Percentiles rank a stretch among this genome's conserved stretches.
Conservation (phyloP, 2,797 vertebrate genomes). For the Crotalus adamanteus region DNA sequence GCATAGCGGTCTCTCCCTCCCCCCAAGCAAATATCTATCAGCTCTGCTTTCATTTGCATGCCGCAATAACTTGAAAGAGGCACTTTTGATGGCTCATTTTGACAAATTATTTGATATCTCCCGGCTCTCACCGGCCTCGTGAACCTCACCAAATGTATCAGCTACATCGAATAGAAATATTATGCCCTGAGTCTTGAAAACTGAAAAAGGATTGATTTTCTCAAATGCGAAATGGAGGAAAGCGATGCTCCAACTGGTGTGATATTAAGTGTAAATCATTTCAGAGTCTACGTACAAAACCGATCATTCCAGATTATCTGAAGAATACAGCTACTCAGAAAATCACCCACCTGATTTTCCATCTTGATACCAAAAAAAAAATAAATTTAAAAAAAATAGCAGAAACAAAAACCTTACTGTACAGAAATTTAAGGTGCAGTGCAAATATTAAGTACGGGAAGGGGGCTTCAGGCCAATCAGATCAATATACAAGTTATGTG, state of each 20-base stretch:
- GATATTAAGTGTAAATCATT: not conserved
- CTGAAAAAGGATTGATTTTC: not conserved
- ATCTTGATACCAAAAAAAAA: too few relatives aligned
- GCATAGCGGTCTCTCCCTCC: fast-evolving
- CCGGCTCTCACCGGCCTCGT: not conserved
- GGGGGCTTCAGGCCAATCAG: not conserved
- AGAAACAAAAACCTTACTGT: not conserved
- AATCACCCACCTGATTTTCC: not conserved
- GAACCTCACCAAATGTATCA: not conserved
- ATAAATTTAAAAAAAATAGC: too few relatives aligned
- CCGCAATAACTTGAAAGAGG: not conserved
- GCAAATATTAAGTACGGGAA: not conserved
- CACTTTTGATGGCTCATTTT: not conserved
- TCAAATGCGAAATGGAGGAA: not conserved
- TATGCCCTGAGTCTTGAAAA: not conserved
- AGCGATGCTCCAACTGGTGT: not conserved
- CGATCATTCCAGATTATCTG: not conserved
- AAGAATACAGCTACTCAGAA: not conserved
- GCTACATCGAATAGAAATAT: not conserved
- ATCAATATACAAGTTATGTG: not conserved
- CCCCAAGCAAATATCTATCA: not conserved
- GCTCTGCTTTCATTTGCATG: not conserved
- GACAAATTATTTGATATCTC: not conserved
- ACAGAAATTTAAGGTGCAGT: not conserved
- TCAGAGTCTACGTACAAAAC: not conserved